Conservation (phyloP, 1,140 invertebrate genomes). For the Pissodes strobi region DNA sequence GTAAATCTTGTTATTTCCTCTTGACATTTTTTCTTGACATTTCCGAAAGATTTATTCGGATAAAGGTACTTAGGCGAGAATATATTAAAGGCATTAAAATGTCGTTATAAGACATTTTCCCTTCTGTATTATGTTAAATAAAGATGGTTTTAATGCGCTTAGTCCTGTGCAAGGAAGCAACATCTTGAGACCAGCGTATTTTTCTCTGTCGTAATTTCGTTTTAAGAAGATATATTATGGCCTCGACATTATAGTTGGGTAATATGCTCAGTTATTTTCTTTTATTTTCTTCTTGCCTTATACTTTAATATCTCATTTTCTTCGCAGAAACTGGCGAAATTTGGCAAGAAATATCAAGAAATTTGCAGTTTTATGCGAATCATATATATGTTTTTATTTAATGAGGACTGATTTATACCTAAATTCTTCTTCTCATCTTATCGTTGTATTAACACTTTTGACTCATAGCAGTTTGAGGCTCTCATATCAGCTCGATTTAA, state of each 20-base stretch:
- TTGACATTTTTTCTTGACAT: not conserved
- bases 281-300: not conserved
- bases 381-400: no score
- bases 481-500: no score
- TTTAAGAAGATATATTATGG: constrained; percentile 18
- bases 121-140: constrained; percentile 29
- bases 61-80: constrained; percentile 9
- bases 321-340: no score
- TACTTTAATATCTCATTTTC: no score
- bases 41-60: constrained; percentile 10
- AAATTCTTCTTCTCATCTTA: no score
- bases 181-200: constrained; percentile 18
- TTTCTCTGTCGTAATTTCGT: constrained; percentile 18
- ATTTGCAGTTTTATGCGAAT: no score
- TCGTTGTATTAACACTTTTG: no score
- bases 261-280: not conserved
- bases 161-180: not conserved
- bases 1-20: constrained; percentile 8
- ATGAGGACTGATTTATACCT: no score
- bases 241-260: not conserved
- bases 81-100: constrained; percentile 26
- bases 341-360: no score
- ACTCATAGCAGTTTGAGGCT: no score
- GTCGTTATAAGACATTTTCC: constrained; percentile 24
- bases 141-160: constrained; percentile 26